Evolutionary conservation across 2,113 vertebrate genomes (phyloP), one percentile per base, ranked within the genome.

Genomic region (Hemicordylus capensis): DNA sequence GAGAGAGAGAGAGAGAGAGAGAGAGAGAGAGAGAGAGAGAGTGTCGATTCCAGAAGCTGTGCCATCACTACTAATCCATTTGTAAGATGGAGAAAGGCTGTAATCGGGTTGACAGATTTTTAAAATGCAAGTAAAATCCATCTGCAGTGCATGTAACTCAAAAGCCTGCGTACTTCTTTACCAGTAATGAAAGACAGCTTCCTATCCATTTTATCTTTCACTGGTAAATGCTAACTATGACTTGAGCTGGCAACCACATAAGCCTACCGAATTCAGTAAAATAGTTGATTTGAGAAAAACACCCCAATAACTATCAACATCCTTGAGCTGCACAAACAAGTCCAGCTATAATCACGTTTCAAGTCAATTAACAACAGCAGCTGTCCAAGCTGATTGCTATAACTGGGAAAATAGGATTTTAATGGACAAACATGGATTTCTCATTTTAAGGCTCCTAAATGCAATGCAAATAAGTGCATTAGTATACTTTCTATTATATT

Each of bases 371-470:
- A 59, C 69, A 76, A 37, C n/a, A 72, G 42, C 34, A 26, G 64
- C 26, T 11, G 14, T 31, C 14, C 14, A 78, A 78, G 46, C 39
- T 0, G 26, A 44, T 22, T 66, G 42, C 17, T 64, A 48, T 24
- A 64, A 37, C 8, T 54, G 37, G 12, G 54, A 67, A 85, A 54
- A 76, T 64, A n/a, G 44, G 76, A 85, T 46, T 70, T 72, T 82
- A 64, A 80, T 3, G 79, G 44, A 11, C 51, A 77, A 87, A 77
- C 61, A 84, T 31, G 5, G 39, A 85, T 88, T 83, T 56, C 69
- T 89, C 58, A 86, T 81, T 80, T 79, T 76, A 83, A 76, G 76
- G 46, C 44, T 81, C 28, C 61, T 58, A 28, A 63, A 85, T 58
- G 3, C 76, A 89, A 78, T 86, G 72, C 22, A 51, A 85, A 79